phyloP scores from a whole-genome alignment of 2,888 invertebrate species.

The Neoitamus cyanurus region DNA sequence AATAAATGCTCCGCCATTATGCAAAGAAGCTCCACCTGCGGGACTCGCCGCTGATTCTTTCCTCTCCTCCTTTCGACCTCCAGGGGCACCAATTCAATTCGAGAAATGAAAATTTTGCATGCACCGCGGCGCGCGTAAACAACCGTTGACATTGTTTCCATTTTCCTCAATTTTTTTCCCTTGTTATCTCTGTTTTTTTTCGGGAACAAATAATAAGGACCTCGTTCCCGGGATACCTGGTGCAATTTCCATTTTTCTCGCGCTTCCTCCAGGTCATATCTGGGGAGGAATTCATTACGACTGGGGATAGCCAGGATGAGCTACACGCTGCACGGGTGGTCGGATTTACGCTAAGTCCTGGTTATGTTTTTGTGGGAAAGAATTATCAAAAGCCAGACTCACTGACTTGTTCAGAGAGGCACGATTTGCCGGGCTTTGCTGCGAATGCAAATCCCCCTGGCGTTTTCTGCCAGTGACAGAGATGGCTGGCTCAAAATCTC shows the following conservation, averaged over 20 bases:
- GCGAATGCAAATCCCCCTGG: neutral
- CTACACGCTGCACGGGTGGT: neutral
- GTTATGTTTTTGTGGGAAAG: neutral
- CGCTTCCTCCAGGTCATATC: neutral
- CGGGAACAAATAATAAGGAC: neutral
- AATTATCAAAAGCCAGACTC: neutral
- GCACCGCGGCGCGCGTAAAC: neutral
- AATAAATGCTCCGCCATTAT: neutral
- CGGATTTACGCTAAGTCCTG: neutral
- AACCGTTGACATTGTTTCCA: constrained; percentile 1
- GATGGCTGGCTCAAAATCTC: neutral
- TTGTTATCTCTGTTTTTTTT: neutral
- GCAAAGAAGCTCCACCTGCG: neutral
- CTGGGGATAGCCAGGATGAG: neutral
- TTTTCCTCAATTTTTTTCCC: neutral
- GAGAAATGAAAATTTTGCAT: neutral
- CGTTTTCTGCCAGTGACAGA: neutral
- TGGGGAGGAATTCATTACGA: neutral
- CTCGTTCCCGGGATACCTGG: neutral
- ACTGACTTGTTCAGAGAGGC: neutral
- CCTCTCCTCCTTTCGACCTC: neutral
- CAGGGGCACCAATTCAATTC: neutral
- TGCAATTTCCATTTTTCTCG: neutral
- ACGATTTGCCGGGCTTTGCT: neutral
- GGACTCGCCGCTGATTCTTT: neutral